These are phyloP conservation scores for Calosoma granatense DNA, from an alignment of 1,140 invertebrate species.

Conservation along the genomic window DNA sequence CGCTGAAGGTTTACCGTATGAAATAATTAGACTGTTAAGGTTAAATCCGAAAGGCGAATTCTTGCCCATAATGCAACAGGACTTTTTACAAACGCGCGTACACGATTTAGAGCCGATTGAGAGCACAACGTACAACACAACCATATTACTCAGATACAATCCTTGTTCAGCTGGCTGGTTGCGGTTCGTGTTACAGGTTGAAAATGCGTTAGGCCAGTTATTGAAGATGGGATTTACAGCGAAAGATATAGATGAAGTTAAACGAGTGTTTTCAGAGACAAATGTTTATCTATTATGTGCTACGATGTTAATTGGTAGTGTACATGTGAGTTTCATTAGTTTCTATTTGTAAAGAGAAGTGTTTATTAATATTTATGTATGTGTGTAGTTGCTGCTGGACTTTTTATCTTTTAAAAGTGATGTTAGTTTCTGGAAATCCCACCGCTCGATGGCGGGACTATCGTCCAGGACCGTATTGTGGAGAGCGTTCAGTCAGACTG, in stretches of 20 bases:
- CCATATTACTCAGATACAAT: constrained; percentile 48
- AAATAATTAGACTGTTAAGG: constrained; percentile 46
- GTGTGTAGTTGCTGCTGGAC: constrained; percentile 92
- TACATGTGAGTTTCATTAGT: constrained; percentile 69
- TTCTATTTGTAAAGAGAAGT: constrained; percentile 11
- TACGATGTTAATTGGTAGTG: constrained; percentile 83
- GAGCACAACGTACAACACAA: constrained; percentile 42
- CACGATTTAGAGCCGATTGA: constrained; percentile 59
- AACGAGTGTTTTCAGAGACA: constrained; percentile 92
- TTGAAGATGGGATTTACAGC: constrained; percentile 72
- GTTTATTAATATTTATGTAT: constrained; percentile 32
- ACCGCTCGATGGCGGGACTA: constrained; percentile 76
- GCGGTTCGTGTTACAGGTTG: constrained; percentile 68
- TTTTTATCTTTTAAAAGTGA: constrained; percentile 98
- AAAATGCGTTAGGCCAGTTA: constrained; percentile 65
- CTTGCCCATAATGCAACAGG: constrained; percentile 72
- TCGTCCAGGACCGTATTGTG: constrained; percentile 83
- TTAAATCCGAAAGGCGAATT: constrained; percentile 56
- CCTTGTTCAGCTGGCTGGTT: constrained; percentile 60
- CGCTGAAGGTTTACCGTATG: constrained; percentile 45
- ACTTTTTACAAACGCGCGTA: constrained; percentile 68
- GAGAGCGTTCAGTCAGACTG: constrained; percentile 83
- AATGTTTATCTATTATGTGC: constrained; percentile 86
- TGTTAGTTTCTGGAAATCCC: constrained; percentile 84
- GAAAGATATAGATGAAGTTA: constrained; percentile 94